A percentile compares a stretch with the other conserved stretches of the same genome.
phyloP scores from a whole-genome alignment of 2,797 vertebrate species.

The Gambelia wislizenii region DNA sequence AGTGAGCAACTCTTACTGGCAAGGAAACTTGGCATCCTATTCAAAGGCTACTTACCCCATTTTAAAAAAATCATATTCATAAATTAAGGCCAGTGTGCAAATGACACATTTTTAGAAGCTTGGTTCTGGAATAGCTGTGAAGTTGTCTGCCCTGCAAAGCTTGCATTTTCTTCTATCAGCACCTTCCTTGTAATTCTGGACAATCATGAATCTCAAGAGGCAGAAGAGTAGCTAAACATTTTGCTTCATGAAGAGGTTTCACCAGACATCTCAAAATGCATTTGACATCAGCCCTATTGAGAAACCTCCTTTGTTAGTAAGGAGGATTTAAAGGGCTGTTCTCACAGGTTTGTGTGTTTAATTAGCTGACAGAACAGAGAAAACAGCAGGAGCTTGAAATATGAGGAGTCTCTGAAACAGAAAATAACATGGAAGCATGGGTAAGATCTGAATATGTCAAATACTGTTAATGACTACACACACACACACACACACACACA shows the following conservation, averaged over 20 bases:
- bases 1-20: not conserved
- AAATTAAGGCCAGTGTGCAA: not conserved
- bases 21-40: not conserved
- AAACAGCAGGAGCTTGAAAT: conserved; percentile 47
- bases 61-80: conserved; percentile 12
- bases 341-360: conserved; percentile 62
- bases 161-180: conserved; percentile 27
- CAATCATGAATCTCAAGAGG: conserved; percentile 29
- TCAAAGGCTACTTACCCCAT: conserved; percentile 4
- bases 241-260: conserved; percentile 46
- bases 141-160: conserved; percentile 15
- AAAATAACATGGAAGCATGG: conserved; percentile 31
- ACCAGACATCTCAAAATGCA: conserved; percentile 42
- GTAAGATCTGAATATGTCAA: conserved; percentile 38
- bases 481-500: not conserved
- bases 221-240: conserved; percentile 17
- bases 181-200: conserved; percentile 24
- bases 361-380: conserved; percentile 57
- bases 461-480: conserved; percentile 36
- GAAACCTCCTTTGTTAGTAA: conserved; percentile 45
- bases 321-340: conserved; percentile 50
- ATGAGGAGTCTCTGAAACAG: conserved; percentile 14
- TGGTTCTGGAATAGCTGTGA: conserved; percentile 29
- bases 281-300: conserved; percentile 37
- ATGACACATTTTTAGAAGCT: conserved; percentile 13